A percentile compares a stretch with the other conserved stretches of the same genome.
Evolutionary conservation across 2,888 invertebrate species (phyloP).

Genomic region (Odontothrips loti): DNA sequence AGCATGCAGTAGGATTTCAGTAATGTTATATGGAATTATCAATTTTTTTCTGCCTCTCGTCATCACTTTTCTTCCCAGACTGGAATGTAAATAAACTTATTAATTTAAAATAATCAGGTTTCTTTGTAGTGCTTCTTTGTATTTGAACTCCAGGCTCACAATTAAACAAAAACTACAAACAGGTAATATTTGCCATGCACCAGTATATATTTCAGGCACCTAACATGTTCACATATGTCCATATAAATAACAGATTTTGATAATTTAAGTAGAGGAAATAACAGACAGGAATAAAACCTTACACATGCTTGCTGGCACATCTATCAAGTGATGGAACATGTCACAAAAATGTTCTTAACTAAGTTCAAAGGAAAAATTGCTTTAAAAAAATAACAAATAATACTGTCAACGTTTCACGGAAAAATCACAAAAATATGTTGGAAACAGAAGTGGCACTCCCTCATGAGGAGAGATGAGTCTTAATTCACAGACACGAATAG

Average conservation of each 20-base stretch:
- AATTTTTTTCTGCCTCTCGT: neutral
- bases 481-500: neutral
- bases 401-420: neutral
- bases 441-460: neutral
- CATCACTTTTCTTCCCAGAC: neutral
- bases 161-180: neutral
- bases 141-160: neutral
- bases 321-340: too few species aligned
- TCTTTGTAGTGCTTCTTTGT: neutral
- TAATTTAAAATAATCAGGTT: neutral
- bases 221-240: too few species aligned
- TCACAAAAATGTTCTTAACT: neutral
- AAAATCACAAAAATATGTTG: neutral
- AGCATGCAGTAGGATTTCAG: neutral
- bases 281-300: too few species aligned
- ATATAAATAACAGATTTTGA: too few species aligned
- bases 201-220: neutral
- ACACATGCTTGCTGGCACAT: too few species aligned
- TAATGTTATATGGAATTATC: too few species aligned
- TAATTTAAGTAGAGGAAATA: too few species aligned
- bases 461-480: neutral
- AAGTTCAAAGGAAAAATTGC: neutral
- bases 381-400: neutral
- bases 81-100: neutral
- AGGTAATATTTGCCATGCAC: neutral